These are phyloP conservation scores for Pontoporia blainvillei DNA, from an alignment of 2,113 vertebrate species.

Conservation along the genomic window DNA sequence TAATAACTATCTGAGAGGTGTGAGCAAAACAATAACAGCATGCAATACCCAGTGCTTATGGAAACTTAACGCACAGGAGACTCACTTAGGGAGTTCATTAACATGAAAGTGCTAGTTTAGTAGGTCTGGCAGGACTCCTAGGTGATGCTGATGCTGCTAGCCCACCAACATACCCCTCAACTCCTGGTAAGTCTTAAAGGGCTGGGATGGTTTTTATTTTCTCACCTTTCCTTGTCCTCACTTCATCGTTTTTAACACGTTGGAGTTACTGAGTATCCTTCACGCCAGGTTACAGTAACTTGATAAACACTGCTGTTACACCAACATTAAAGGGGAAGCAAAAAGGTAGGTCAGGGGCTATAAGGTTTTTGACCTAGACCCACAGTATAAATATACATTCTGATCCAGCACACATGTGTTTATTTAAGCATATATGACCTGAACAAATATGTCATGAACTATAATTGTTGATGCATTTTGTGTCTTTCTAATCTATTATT, in stretches of 20 bases:
- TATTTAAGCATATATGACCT: background rate
- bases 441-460: background rate
- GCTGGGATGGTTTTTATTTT: background rate
- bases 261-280: background rate
- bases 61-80: background rate
- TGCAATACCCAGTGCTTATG: background rate
- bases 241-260: background rate
- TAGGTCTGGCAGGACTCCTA: background rate
- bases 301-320: background rate
- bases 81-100: background rate
- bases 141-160: background rate
- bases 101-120: background rate
- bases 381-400: background rate
- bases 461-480: background rate
- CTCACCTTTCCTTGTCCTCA: background rate
- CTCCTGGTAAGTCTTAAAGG: background rate
- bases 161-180: accelerated
- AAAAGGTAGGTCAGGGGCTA: background rate
- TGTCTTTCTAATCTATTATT: background rate
- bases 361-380: background rate
- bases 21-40: background rate
- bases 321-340: background rate
- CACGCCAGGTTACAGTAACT: background rate
- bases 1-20: background rate
- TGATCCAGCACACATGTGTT: background rate